Conservation (phyloP, 2,113 vertebrate species). For the Natator depressus region DNA sequence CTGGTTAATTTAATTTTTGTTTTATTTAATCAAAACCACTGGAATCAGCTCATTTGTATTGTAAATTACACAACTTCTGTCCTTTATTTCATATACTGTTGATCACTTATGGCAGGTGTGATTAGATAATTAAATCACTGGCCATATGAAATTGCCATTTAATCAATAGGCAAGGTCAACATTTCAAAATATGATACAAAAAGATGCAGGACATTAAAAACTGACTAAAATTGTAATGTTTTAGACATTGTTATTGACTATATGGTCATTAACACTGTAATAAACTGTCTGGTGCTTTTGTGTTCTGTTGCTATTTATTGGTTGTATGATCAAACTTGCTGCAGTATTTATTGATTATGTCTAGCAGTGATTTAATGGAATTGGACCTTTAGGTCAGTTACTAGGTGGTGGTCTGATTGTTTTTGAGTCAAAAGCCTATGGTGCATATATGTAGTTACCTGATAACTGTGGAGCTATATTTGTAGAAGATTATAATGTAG, state of each 20-base stretch:
- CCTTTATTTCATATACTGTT: conserved; percentile 69
- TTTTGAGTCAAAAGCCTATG: neutral
- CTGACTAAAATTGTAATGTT: conserved; percentile 25
- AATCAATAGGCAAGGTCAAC: conserved; percentile 77
- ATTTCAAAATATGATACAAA: conserved; percentile 65
- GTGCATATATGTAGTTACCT: neutral
- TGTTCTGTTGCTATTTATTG: neutral
- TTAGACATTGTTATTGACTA: conserved; percentile 31
- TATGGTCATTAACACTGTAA: neutral
- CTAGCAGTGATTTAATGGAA: neutral
- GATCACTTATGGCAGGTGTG: conserved; percentile 72
- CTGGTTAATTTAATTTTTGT: conserved; percentile 73
- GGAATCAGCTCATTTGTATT: conserved; percentile 70
- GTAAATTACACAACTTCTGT: conserved; percentile 73
- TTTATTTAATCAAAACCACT: conserved; percentile 74
- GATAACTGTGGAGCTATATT: neutral
- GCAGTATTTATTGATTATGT: conserved; percentile 32
- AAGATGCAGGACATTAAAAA: conserved; percentile 38
- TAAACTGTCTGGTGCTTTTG: conserved; percentile 1
- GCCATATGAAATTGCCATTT: conserved; percentile 70
- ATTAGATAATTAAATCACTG: conserved; percentile 73
- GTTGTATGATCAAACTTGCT: neutral
- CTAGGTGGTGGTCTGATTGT: conserved; percentile 2
- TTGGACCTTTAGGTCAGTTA: conserved; percentile 12
- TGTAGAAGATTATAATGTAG: too few species aligned